phyloP scores from a whole-genome alignment of 2,888 invertebrate species.

The Aplocera efformata region DNA sequence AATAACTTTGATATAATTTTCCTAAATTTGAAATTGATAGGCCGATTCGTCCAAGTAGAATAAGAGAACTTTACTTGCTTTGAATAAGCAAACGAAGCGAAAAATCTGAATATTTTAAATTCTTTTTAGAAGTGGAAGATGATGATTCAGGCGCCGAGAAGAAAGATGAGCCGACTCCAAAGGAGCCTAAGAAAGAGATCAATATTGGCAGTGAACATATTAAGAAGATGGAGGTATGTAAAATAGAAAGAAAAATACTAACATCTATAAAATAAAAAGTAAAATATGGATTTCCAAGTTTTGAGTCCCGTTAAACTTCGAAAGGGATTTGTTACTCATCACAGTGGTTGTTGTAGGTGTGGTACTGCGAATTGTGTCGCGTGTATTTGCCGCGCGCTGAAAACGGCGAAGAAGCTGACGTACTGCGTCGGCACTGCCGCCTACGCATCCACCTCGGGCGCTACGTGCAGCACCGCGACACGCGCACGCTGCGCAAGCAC shows the following conservation, averaged over 20 bases:
- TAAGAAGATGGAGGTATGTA: slow-evolving; percentile 85
- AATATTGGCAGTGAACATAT: slow-evolving; percentile 89
- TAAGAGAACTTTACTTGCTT: no score
- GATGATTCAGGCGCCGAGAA: slow-evolving; percentile 81
- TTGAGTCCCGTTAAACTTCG: no score
- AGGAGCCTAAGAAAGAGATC: slow-evolving; percentile 83
- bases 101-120: no score
- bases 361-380: slow-evolving; percentile 90
- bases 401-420: slow-evolving; percentile 78
- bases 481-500: slow-evolving; percentile 85
- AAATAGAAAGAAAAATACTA: not conserved
- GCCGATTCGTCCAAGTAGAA: no score
- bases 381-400: slow-evolving; percentile 84
- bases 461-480: slow-evolving; percentile 88
- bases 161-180: slow-evolving; percentile 72
- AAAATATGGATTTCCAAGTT: no score
- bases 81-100: no score
- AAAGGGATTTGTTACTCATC: not conserved
- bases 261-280: no score
- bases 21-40: no score
- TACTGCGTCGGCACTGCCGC: slow-evolving; percentile 86
- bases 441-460: slow-evolving; percentile 87
- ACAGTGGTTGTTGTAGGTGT: slow-evolving; percentile 58
- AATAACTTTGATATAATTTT: no score
- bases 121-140: slow-evolving; percentile 75